Evolutionary conservation across 1,140 invertebrate species (phyloP).

Genomic region (Cherax quadricarinatus): DNA sequence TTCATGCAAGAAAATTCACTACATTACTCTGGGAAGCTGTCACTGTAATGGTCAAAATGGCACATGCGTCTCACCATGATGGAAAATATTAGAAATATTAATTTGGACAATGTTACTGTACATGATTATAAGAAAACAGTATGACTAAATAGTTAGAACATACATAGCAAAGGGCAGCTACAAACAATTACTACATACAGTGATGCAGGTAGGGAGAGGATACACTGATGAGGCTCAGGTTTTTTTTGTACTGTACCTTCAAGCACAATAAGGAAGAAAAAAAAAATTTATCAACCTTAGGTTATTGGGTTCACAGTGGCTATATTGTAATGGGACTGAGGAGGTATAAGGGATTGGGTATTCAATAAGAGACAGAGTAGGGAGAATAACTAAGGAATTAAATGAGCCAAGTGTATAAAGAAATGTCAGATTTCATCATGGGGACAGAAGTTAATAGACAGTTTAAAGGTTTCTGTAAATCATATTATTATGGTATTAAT

Average conservation of each 20-base stretch:
- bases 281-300: not conserved
- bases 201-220: not conserved
- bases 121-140: not conserved
- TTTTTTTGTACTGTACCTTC: not conserved
- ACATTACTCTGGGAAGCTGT: not conserved
- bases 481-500: not conserved
- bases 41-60: not conserved
- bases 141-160: not conserved
- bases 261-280: not conserved
- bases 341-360: not conserved
- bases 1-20: not conserved
- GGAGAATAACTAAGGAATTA: not conserved
- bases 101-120: not conserved
- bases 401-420: not conserved
- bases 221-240: not conserved
- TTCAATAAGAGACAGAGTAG: not conserved
- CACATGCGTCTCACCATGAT: not conserved
- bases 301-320: not conserved
- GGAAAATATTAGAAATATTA: not conserved
- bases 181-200: not conserved
- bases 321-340: not conserved
- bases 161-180: slow-evolving; percentile 1
- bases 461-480: too few species aligned
- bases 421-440: not conserved
- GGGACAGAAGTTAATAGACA: too few species aligned